Base-by-base conservation (phyloP, 2,113 vertebrate genomes). In the Rallus limicola region DNA sequence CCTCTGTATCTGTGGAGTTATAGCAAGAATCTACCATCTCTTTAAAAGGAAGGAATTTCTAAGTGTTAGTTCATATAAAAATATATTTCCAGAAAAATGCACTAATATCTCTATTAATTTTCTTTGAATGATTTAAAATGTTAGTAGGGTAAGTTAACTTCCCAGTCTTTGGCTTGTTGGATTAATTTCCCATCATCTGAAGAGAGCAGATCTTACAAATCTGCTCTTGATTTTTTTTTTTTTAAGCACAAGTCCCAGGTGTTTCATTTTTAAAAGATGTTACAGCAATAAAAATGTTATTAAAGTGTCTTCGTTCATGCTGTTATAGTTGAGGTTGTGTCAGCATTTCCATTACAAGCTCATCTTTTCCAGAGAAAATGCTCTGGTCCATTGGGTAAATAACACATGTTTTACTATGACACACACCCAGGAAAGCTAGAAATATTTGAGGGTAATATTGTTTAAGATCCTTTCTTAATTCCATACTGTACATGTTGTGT, bases 201-300 rank as follows among this genome's bases (percentile, higher is more conserved):
- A 93, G 20, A 65, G 5, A 88, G 36, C 8, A 95, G 46, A 95
- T 88, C 26, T 46, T 69, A 65, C 19, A 87, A 48, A 88, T 92
- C 63, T 92, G 18, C 12, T 81, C 40, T 69, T 72, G 64, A 25
- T 55, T 72, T 24, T 52, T 52, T 50, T 90, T 86, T 89, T 95
- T 94, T 95, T 55, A 93, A 96, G 36, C 20, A 77, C 29, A 90
- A 95, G 91, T 69, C 92, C 81, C 97, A 94, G 82, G 80, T 96
- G 84, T 95, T 96, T 96, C 95, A 97, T 97, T 97, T 96, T 97
- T 93, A 95, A 96, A 93, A 95, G 90, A 92, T 90, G 91, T 94
- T 96, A 90, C 82, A 97, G 94, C 93, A 97, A 97, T 93, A 96
- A 90, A 97, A 91, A 95, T 86, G 95, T 96, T 97, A 96, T 97